These are phyloP conservation scores for Pyxicephalus adspersus DNA, from an alignment of 2,113 vertebrate species.

Conservation along the genomic window DNA sequence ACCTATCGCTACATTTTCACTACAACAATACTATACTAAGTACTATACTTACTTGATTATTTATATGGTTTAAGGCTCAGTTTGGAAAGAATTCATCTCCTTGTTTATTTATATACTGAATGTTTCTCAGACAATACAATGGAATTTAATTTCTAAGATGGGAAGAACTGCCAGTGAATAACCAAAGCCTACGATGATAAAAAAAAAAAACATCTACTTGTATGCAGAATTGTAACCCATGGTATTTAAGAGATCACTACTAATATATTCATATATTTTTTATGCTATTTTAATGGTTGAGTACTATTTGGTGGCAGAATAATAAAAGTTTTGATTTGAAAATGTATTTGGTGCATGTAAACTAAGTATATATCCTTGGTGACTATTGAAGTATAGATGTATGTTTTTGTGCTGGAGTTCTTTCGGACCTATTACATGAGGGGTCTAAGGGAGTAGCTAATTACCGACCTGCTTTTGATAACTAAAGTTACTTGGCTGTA, in stretches of 20 bases:
- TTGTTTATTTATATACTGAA: not conserved
- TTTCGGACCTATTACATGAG: too few species aligned
- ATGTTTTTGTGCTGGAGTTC: too few species aligned
- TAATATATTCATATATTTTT: too few species aligned
- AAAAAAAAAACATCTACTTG: conserved; percentile 9
- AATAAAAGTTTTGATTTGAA: too few species aligned
- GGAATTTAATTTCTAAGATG: conserved; percentile 41
- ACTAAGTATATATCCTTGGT: too few species aligned
- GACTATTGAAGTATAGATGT: too few species aligned
- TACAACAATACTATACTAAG: too few species aligned
- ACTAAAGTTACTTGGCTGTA: too few species aligned
- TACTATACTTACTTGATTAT: conserved; percentile 53
- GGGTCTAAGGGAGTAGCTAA: too few species aligned
- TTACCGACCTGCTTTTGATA: too few species aligned
- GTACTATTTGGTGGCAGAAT: not conserved
- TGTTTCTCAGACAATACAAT: conserved; percentile 39
- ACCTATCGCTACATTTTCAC: not conserved
- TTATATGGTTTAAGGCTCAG: conserved; percentile 39
- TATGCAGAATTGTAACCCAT: conserved; percentile 2
- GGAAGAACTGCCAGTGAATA: conserved; percentile 9
- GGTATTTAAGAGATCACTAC: not conserved
- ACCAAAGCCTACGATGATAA: conserved; percentile 17
- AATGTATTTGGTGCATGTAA: too few species aligned
- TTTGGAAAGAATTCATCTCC: not conserved
- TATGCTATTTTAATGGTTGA: not conserved